Base-by-base conservation (phyloP, 2,113 vertebrate genomes). In the Arvicanthis niloticus region DNA sequence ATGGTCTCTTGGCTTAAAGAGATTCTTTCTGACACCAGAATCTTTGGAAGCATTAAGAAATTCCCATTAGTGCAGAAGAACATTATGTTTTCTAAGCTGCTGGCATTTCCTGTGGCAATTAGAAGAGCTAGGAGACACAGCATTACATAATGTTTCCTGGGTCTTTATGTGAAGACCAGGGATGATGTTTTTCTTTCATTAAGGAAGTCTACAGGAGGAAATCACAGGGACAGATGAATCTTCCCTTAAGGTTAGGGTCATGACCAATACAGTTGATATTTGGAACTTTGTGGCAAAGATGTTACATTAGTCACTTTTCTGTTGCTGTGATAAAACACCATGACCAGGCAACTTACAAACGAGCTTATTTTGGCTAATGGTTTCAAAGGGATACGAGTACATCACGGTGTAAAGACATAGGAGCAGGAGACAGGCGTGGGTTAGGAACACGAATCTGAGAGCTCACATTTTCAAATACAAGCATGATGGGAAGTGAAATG, bases 61-160 rank as follows among this genome's bases (percentile, higher is more conserved):
- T 65, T 80, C 53, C 82, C 53, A 56, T 34, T 60, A 81, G 60
- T n/a, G 10, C 12, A 92, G 70, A 88, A 86, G 45, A 88, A 85
- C 37, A 53, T 24, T 37, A 29, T 34, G 34, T 92, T 91, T 94
- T 89, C 68, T 75, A 93, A 93, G 56, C 48, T 84, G 37, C 62
- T 48, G 12, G 73, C 56, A 60, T 78, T 91, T 88, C 68, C 24
- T 3, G 2, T 6, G 31, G 67, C 73, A 84, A 45, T 48, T 60
- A 34, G 89, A 76, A 73, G 67, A 86, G 68, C 0, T n/a, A 16
- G 60, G 51, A 68, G 29, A 40, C 26, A 51, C 12, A 22, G 73
- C 48, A 4, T 86, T 88, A n/a, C 19, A 24, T 51, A 29, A 48
- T 89, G 65, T 75, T 87, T 48, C 4, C 0, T 80, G 78, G 16